These are phyloP conservation scores for Irena cyanogastra DNA, from an alignment of 2,113 vertebrate genomes.

Conservation along the genomic window DNA sequence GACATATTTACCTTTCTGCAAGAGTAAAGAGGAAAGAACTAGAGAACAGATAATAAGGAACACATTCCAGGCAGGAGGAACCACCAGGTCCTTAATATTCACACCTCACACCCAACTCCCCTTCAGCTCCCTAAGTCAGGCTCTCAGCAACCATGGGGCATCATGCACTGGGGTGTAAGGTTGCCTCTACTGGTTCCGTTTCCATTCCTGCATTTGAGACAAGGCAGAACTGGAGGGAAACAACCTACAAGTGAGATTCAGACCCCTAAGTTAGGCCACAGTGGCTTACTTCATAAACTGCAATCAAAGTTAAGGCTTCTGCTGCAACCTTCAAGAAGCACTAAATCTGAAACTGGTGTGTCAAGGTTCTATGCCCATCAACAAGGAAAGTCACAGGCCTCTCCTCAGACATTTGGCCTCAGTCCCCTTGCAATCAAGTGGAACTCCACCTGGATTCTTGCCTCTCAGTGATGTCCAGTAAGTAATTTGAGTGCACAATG, in stretches of 20 bases:
- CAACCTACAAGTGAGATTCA: neutral
- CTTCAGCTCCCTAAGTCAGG: neutral
- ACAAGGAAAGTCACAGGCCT: neutral
- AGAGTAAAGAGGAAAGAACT: neutral
- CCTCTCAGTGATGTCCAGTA: neutral
- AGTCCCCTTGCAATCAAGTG: neutral
- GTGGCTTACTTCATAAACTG: neutral
- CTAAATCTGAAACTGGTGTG: neutral
- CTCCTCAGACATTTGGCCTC: neutral
- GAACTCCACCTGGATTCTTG: constrained; percentile 37
- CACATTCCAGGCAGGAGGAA: neutral
- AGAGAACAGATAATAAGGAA: neutral
- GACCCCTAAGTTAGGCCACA: neutral
- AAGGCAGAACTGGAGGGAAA: neutral
- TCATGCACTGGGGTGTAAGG: neutral
- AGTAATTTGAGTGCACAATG: constrained; percentile 1
- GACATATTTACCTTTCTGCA: neutral
- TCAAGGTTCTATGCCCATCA: neutral
- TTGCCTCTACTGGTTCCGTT: neutral
- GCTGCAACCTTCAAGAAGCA: neutral
- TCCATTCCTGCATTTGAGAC: neutral
- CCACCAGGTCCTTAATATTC: neutral
- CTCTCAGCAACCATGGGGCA: neutral
- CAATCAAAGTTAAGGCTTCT: neutral
- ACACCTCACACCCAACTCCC: neutral